phyloP scores from a whole-genome alignment of 1,140 invertebrate genomes.

The Danaus plexippus region DNA sequence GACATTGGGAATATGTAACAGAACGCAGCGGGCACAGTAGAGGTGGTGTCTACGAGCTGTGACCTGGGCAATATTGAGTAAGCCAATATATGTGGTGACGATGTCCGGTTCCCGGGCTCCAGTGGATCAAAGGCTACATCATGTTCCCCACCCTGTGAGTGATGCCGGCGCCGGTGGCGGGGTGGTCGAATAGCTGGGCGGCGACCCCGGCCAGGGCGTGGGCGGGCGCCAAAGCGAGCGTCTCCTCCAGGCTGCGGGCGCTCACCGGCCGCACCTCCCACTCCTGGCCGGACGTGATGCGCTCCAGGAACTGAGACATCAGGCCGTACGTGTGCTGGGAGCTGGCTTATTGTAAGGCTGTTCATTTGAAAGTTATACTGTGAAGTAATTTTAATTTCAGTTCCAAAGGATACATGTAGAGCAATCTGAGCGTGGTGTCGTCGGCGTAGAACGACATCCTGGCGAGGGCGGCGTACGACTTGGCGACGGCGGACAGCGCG shows the following conservation, averaged over 20 bases:
- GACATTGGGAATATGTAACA: no score
- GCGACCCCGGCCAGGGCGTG: constrained; percentile 49
- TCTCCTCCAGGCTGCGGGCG: constrained; percentile 68
- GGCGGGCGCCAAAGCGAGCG: constrained; percentile 61
- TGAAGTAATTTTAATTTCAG: no score
- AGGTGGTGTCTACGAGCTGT: no score
- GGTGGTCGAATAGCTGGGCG: constrained; percentile 45
- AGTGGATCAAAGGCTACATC: no score
- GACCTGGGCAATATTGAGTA: no score
- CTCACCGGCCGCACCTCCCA: constrained; percentile 38
- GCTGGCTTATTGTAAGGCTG: constrained; percentile 50
- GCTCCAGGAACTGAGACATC: constrained; percentile 83
- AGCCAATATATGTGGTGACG: no score
- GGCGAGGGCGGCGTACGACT: constrained; percentile 87
- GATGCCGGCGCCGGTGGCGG: constrained; percentile 43
- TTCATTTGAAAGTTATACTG: background rate
- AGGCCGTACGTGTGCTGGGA: constrained; percentile 84
- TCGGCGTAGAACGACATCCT: constrained; percentile 96
- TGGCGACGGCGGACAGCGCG: constrained; percentile 82
- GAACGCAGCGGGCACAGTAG: no score
- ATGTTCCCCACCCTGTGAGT: constrained; percentile 49
- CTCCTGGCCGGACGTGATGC: constrained; percentile 66
- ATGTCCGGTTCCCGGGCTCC: no score
- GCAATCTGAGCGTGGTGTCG: constrained; percentile 84
- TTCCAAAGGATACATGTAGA: constrained; percentile 74